These are phyloP conservation scores for Rhinichthys osculus DNA, from an alignment of 2,797 vertebrate species.

Conservation along the genomic window DNA sequence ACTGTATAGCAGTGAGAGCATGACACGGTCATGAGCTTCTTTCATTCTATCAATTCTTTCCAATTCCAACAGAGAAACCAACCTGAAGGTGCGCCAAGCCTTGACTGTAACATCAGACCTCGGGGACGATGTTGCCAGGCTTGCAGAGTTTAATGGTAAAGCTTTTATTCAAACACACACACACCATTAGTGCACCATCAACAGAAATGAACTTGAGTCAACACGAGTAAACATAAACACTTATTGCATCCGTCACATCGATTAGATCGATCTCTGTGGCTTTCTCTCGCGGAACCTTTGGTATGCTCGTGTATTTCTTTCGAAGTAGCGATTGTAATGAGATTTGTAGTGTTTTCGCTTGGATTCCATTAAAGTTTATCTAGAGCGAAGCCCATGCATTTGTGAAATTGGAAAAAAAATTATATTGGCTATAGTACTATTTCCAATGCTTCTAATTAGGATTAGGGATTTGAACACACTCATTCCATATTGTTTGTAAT, in stretches of 20 bases:
- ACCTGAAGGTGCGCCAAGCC: slow-evolving; percentile 88
- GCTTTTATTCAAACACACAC: slow-evolving; percentile 28
- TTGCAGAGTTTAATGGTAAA: slow-evolving; percentile 87
- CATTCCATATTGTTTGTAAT: not conserved
- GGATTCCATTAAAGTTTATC: not conserved
- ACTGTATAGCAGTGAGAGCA: not conserved
- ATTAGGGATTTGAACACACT: slow-evolving; percentile 16
- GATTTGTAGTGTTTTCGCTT: slow-evolving; percentile 33
- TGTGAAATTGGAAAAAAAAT: not conserved
- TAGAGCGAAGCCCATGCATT: not conserved
- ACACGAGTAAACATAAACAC: slow-evolving; percentile 27
- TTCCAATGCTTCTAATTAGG: not conserved
- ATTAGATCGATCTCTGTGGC: slow-evolving; percentile 42
- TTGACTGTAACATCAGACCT: slow-evolving; percentile 85
- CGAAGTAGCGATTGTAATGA: not conserved
- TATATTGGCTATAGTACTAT: not conserved
- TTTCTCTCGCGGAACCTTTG: not conserved
- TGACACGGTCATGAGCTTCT: not conserved
- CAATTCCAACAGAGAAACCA: slow-evolving; percentile 81
- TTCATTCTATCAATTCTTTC: slow-evolving; percentile 27
- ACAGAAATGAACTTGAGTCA: slow-evolving; percentile 30
- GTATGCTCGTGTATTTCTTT: slow-evolving; percentile 14
- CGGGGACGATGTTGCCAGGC: slow-evolving; percentile 76
- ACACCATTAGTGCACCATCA: slow-evolving; percentile 36
- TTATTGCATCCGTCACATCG: slow-evolving; percentile 4